Percentiles rank a stretch among this genome's conserved stretches.
Evolutionary conservation across 2,888 invertebrate species (phyloP).

Genomic region (Chalcis sispes): DNA sequence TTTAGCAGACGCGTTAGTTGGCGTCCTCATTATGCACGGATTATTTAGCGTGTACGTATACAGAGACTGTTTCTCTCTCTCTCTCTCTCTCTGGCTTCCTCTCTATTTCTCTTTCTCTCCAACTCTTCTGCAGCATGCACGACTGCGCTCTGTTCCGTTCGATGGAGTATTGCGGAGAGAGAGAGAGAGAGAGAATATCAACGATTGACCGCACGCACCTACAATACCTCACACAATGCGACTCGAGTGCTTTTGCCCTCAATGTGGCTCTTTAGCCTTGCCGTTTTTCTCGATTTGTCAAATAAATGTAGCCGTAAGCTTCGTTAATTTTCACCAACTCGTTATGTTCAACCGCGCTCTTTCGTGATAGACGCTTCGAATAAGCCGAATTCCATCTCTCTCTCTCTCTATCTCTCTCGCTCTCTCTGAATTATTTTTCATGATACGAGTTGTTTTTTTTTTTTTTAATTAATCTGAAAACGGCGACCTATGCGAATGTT

Average conservation of each 20-base stretch:
- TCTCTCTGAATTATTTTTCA: not conserved
- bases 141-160: no score
- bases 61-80: no score
- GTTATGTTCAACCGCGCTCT: not conserved
- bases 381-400: not conserved
- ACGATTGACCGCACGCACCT: not conserved
- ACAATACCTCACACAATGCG: not conserved
- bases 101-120: no score
- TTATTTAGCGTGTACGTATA: conserved; percentile 43
- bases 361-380: no score
- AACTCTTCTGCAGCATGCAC: no score
- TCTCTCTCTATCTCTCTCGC: not conserved
- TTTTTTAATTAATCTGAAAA: no score
- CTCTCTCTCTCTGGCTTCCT: no score
- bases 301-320: conserved; percentile 8
- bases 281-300: not conserved
- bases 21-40: conserved; percentile 49
- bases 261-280: not conserved
- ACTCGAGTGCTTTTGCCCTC: not conserved
- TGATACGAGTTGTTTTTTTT: no score
- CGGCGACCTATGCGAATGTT: no score
- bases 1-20: conserved; percentile 28
- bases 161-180: no score
- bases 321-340: not conserved
- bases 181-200: no score